Evolutionary conservation across 2,113 vertebrate species (phyloP).

Genomic region (Pygoscelis antarcticus): DNA sequence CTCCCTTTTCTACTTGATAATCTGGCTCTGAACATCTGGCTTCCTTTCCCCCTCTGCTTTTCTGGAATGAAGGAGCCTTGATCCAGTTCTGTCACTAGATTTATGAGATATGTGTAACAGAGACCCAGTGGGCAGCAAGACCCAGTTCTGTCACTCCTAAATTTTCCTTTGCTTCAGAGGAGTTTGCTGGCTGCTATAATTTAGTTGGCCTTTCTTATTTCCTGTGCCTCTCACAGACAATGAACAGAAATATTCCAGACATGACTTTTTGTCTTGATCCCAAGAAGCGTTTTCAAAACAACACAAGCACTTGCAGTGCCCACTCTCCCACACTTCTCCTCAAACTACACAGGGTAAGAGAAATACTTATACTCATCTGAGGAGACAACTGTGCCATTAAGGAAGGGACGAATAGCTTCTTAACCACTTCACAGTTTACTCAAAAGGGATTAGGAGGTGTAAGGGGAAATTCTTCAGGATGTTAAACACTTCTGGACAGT

Average conservation of each 20-base stretch:
- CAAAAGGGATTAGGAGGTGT: background rate
- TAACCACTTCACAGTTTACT: background rate
- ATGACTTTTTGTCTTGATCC: slow-evolving; percentile 32
- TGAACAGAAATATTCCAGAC: slow-evolving; percentile 60
- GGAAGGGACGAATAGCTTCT: background rate
- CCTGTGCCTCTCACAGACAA: slow-evolving; percentile 50
- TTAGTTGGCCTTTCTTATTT: slow-evolving; percentile 20
- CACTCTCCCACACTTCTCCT: background rate
- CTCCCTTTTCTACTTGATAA: background rate
- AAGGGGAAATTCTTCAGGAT: background rate
- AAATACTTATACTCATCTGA: background rate
- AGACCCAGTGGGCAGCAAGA: background rate
- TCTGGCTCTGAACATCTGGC: background rate
- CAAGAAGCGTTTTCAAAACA: slow-evolving; percentile 42
- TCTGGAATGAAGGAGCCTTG: background rate
- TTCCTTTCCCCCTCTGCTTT: background rate
- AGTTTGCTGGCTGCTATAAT: slow-evolving; percentile 3
- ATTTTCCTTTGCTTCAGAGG: slow-evolving; percentile 20
- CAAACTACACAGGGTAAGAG: background rate
- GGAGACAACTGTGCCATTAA: background rate
- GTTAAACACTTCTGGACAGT: background rate
- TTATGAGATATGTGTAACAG: background rate
- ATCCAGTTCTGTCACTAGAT: background rate
- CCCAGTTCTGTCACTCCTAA: background rate
- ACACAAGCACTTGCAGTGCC: background rate